Conservation (phyloP, 1,140 invertebrate species). For the Sweltsa coloradensis region DNA sequence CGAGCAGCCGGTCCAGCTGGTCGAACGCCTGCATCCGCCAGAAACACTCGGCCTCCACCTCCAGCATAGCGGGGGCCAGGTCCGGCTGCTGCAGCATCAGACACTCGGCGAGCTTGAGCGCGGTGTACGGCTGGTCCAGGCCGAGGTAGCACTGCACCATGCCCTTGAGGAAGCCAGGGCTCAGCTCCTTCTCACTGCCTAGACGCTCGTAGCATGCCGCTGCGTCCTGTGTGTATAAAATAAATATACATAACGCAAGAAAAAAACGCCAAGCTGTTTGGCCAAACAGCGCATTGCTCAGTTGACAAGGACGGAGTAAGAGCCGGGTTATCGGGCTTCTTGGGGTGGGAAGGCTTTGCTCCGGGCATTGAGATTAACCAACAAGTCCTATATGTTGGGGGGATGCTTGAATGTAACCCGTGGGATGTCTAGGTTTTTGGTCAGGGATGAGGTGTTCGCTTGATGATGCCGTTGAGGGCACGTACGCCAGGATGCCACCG, state of each 20-base stretch:
- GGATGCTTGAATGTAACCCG: too few relatives aligned
- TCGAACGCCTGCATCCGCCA: constrained; percentile 80
- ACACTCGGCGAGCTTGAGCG: constrained; percentile 50
- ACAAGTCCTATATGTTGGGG: too few relatives aligned
- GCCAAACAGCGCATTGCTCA: too few relatives aligned
- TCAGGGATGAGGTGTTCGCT: too few relatives aligned
- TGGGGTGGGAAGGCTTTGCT: too few relatives aligned
- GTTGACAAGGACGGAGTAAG: too few relatives aligned
- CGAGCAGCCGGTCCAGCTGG: constrained; percentile 48
- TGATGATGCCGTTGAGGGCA: too few relatives aligned
- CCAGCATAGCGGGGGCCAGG: constrained; percentile 36
- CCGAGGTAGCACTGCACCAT: constrained; percentile 63
- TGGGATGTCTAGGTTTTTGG: too few relatives aligned
- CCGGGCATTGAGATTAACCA: too few relatives aligned
- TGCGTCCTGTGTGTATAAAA: constrained; percentile 51
- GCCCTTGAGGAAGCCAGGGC: constrained; percentile 41
- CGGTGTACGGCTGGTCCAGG: constrained; percentile 63
- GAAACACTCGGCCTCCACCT: constrained; percentile 63
- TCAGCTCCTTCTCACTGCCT: constrained; percentile 38
- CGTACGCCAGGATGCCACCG: too few relatives aligned
- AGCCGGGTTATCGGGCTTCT: too few relatives aligned
- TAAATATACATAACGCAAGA: constrained; percentile 5
- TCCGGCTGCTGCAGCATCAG: constrained; percentile 32
- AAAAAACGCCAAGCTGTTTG: too few relatives aligned
- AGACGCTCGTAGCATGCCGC: constrained; percentile 63